phyloP scores from a whole-genome alignment of 1,140 invertebrate genomes.

The Trichonephila clavata region DNA sequence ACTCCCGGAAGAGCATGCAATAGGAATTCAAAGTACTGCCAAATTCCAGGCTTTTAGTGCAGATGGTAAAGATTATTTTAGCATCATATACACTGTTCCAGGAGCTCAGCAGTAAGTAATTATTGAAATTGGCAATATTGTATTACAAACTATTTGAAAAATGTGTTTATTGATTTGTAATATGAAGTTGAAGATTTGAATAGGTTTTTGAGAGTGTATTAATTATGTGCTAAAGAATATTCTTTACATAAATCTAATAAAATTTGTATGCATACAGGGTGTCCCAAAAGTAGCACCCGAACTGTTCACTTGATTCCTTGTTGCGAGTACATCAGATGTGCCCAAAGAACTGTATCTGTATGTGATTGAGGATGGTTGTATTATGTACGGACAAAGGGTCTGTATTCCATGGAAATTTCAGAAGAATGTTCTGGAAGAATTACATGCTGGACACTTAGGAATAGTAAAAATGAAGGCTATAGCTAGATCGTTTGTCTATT shows the following conservation, averaged over 20 bases:
- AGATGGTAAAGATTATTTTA: not conserved
- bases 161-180: not conserved
- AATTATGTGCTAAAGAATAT: not conserved
- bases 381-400: too few relatives aligned
- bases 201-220: not conserved
- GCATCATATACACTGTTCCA: slow-evolving; percentile 35
- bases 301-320: too few relatives aligned
- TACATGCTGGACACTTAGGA: too few relatives aligned
- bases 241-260: not conserved
- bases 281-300: too few relatives aligned
- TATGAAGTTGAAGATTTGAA: not conserved
- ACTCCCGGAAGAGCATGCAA: slow-evolving; percentile 35
- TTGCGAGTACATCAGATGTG: too few relatives aligned
- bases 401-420: too few relatives aligned
- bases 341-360: too few relatives aligned
- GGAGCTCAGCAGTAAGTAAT: slow-evolving; percentile 25
- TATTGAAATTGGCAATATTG: not conserved
- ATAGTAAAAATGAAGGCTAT: too few relatives aligned
- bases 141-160: not conserved
- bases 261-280: not conserved
- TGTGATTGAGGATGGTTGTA: too few relatives aligned
- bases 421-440: too few relatives aligned
- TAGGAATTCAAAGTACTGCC: slow-evolving; percentile 28
- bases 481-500: too few relatives aligned
- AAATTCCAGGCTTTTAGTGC: not conserved